Percentiles rank a stretch among this genome's conserved stretches.
Evolutionary conservation across 2,113 vertebrate genomes (phyloP).

Genomic region (Zosterops lateralis): DNA sequence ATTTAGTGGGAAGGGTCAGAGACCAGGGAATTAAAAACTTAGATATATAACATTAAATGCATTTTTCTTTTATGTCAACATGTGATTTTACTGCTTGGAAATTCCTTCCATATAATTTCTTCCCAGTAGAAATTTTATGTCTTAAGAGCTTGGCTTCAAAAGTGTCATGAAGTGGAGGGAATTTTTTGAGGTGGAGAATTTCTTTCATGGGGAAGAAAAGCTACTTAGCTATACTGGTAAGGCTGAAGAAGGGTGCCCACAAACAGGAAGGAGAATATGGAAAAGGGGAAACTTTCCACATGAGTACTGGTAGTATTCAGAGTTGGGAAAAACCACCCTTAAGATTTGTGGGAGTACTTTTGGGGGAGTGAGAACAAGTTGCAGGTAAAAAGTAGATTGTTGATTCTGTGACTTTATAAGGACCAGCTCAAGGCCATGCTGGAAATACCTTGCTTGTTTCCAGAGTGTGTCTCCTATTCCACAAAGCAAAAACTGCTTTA

Average conservation of each 20-base stretch:
- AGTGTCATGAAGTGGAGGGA: rapidly evolving
- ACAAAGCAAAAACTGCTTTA: not conserved
- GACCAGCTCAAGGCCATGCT: not conserved
- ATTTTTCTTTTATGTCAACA: not conserved
- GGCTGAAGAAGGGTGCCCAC: not conserved
- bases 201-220: not conserved
- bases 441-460: not conserved
- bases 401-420: not conserved
- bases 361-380: not conserved
- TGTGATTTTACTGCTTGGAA: not conserved
- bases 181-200: not conserved
- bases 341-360: not conserved
- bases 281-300: not conserved
- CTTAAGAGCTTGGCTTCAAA: not conserved
- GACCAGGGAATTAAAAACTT: not conserved
- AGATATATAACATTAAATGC: not conserved
- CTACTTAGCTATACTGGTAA: not conserved
- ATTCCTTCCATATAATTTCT: not conserved
- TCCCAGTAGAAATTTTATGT: not conserved
- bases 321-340: not conserved
- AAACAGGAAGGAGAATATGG: not conserved
- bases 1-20: not conserved
- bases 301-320: not conserved
- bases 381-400: not conserved
- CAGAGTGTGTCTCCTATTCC: not conserved